These are phyloP conservation scores for Drosophila monieri DNA, from an alignment of 2,888 invertebrate species.

Conservation along the genomic window DNA sequence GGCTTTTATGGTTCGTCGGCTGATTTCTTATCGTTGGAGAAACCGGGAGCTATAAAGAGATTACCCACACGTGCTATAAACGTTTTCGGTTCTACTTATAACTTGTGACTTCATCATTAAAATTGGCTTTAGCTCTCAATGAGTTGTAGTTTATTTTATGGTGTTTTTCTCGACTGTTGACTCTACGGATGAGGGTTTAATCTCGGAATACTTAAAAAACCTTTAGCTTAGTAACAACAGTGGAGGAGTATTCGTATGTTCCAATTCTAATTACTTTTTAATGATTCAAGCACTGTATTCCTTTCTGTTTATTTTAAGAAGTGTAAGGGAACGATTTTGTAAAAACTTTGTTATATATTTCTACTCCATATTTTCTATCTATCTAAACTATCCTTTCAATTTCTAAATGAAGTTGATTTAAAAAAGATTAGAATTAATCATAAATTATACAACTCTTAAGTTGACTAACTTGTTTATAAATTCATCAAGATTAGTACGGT, in stretches of 20 bases:
- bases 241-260: not conserved
- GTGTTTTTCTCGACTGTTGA: not conserved
- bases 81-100: not conserved
- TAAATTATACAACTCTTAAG: not conserved
- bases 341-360: too few relatives aligned
- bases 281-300: not conserved
- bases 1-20: conserved; percentile 9
- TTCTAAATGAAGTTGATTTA: too few relatives aligned
- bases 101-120: not conserved
- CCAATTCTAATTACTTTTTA: not conserved
- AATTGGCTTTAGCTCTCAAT: not conserved
- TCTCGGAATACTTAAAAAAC: not conserved
- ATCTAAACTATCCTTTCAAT: too few relatives aligned
- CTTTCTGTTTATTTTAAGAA: conserved; percentile 9
- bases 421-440: not conserved
- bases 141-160: not conserved
- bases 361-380: too few relatives aligned
- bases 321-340: too few relatives aligned
- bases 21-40: conserved; percentile 2
- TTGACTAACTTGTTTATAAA: conserved; percentile 13
- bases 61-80: conserved; percentile 19
- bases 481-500: conserved; percentile 13
- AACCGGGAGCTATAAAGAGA: not conserved
- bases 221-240: not conserved
- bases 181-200: not conserved